Evolutionary conservation across 2,888 invertebrate species (phyloP), one percentile per base, ranked within the genome.

Genomic region (Calliopum simillimum): DNA sequence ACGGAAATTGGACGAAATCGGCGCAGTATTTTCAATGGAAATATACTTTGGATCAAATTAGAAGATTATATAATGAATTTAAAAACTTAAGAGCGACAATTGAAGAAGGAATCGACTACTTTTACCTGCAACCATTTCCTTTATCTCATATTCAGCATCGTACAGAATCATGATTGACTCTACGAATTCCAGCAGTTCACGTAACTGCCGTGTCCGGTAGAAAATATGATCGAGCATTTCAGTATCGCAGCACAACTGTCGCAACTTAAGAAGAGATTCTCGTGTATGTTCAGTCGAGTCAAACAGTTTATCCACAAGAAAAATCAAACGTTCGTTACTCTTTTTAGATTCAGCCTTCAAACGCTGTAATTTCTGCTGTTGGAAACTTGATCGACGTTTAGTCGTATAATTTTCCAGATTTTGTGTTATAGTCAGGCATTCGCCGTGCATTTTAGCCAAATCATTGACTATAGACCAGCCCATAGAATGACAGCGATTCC

Each of bases 71-170:
- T n/a, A n/a, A n/a, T n/a, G n/a, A n/a, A n/a, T n/a, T n/a, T n/a
- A n/a, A n/a, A n/a, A n/a, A n/a, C n/a, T n/a, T n/a, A n/a, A n/a
- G n/a, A n/a, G n/a, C n/a, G n/a, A n/a, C n/a, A n/a, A n/a, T n/a
- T n/a, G n/a, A n/a, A n/a, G n/a, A n/a, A n/a, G n/a, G n/a, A n/a
- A n/a, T n/a, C n/a, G n/a, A n/a, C n/a, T n/a, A n/a, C n/a, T n/a
- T n/a, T 64, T 58, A 64, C 69, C 69, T 21, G 46, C 41, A 12
- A 69, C 69, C 69, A 69, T 69, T 56, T 64, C 69, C 23, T 69
- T 69, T 12, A 69, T 69, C 49, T 69, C 69, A 25, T 69, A 69
- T 56, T 69, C 69, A 4, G 69, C 69, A 56, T 69, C 69, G 47
- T 69, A 69, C 8, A 69, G 21, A 49, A 49, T 47, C 69, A 69